These are phyloP conservation scores for Lasioglossum malachurum DNA, from an alignment of 2,888 invertebrate genomes.

Conservation along the genomic window DNA sequence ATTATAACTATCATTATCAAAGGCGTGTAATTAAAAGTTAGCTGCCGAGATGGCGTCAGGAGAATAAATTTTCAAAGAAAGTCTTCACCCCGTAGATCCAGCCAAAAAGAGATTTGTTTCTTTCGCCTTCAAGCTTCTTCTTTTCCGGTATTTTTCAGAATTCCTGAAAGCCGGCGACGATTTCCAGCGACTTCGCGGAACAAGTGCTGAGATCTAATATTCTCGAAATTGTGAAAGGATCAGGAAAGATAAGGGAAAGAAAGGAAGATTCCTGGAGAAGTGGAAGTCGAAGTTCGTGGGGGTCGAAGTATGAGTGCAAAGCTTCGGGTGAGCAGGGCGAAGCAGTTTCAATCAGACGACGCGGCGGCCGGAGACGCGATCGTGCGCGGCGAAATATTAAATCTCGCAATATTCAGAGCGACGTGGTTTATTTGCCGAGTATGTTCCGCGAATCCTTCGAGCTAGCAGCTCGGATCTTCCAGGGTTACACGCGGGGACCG, in stretches of 20 bases:
- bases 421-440: conserved; percentile 45
- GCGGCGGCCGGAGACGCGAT: not conserved
- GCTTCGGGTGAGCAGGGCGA: not conserved
- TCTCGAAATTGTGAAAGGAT: not conserved
- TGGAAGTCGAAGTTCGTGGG: not conserved
- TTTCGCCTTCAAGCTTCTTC: not conserved
- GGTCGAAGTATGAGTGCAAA: not conserved
- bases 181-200: not conserved
- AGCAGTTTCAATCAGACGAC: conserved; percentile 26
- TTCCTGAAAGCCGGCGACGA: not conserved
- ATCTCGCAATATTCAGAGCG: conserved; percentile 25
- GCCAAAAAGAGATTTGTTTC: not conserved
- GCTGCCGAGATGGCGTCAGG: too few species aligned
- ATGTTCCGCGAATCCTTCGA: conserved; percentile 31
- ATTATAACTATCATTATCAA: too few species aligned
- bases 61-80: too few species aligned
- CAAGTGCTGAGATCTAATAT: not conserved
- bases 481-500: conserved; percentile 28
- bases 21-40: too few species aligned
- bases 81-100: too few species aligned
- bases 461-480: conserved; percentile 34
- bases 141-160: not conserved
- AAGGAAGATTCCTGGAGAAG: not conserved
- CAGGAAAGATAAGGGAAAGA: not conserved
- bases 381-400: conserved; percentile 18